These are phyloP conservation scores for Athalia rosae DNA, from an alignment of 2,888 invertebrate genomes.

Conservation along the genomic window DNA sequence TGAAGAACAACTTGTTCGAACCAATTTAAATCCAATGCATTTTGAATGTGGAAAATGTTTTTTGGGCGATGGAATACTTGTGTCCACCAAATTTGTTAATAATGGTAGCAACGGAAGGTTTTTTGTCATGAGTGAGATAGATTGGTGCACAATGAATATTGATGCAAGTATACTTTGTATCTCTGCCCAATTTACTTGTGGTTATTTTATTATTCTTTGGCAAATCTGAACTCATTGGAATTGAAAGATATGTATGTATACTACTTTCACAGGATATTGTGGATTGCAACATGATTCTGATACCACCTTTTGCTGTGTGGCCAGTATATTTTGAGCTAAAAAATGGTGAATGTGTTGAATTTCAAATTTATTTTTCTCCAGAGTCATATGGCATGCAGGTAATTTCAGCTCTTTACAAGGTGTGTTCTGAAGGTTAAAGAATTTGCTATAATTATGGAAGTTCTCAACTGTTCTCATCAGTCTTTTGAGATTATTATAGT, in stretches of 20 bases:
- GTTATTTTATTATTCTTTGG: background rate
- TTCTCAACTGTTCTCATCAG: constrained; percentile 16
- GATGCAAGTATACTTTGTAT: constrained; percentile 61
- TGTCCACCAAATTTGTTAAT: constrained; percentile 68
- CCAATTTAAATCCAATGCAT: constrained; percentile 50
- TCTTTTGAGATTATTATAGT: background rate
- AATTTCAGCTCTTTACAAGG: constrained; percentile 10
- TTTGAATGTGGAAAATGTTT: constrained; percentile 73
- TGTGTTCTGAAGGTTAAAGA: background rate
- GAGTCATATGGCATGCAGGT: constrained; percentile 67
- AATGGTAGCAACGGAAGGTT: constrained; percentile 70
- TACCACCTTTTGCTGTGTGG: constrained; percentile 68
- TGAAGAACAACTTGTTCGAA: background rate
- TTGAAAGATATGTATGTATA: constrained; percentile 25
- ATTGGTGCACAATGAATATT: constrained; percentile 71
- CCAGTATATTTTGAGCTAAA: constrained; percentile 72
- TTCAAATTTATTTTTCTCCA: constrained; percentile 71
- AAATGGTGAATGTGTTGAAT: constrained; percentile 65
- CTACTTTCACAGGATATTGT: constrained; percentile 60
- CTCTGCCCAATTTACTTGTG: background rate
- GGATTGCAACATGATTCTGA: constrained; percentile 61
- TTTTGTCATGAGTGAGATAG: constrained; percentile 72
- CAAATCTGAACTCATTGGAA: background rate
- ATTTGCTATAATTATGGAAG: constrained; percentile 9
- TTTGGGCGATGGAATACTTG: constrained; percentile 65